Conservation (phyloP, 2,113 vertebrate genomes). For the Gyps fulvus region DNA sequence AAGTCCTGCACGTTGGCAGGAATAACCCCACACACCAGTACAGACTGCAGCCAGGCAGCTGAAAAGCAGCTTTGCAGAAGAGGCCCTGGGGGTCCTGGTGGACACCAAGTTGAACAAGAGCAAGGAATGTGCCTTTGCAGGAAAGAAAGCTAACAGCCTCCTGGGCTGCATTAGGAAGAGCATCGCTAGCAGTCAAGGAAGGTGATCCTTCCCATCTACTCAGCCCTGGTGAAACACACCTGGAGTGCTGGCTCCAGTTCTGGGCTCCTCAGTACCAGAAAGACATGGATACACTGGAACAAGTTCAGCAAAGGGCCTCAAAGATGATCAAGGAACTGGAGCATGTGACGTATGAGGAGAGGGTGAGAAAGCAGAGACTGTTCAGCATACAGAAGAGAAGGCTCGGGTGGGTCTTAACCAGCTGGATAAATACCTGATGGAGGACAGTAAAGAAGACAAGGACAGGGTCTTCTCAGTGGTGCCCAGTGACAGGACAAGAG, state of each 20-base stretch:
- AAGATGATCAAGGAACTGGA: neutral
- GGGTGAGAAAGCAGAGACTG: neutral
- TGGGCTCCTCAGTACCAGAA: neutral
- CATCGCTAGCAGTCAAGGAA: neutral
- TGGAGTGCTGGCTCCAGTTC: neutral
- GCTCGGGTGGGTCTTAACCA: neutral
- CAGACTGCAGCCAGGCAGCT: neutral
- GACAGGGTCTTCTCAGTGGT: neutral
- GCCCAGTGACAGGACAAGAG: neutral
- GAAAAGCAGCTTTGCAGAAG: neutral
- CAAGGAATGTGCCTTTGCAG: neutral
- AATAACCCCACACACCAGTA: neutral
- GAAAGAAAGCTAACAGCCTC: neutral
- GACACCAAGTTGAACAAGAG: neutral
- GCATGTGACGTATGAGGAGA: neutral
- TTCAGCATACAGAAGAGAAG: neutral
- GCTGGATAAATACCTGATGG: neutral
- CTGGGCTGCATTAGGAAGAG: neutral
- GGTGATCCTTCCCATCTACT: neutral
- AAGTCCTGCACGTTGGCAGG: neutral
- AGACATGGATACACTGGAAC: neutral
- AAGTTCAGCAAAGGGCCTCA: neutral
- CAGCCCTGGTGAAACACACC: neutral
- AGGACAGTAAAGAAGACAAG: neutral
- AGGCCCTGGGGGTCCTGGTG: neutral